Evolutionary conservation across 2,888 invertebrate species (phyloP), one percentile per base, ranked within the genome.

Genomic region (Erebia palarica): DNA sequence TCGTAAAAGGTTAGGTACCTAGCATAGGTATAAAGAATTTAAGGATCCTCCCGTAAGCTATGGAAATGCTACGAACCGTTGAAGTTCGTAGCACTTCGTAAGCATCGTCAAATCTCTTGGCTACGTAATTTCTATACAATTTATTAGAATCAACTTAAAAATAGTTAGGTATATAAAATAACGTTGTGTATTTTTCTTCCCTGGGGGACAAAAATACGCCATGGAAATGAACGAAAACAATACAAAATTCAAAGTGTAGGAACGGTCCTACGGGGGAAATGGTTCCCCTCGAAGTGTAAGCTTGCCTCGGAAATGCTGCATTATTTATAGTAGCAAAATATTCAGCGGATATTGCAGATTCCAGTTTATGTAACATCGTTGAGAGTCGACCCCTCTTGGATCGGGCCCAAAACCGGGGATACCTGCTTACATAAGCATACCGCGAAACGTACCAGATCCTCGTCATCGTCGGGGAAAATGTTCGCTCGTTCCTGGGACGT

Each of bases 381-480:
- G 58, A 70, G 53, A 53, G 10, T 18, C 18, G 55, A 72, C 72
- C 70, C 66, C 74, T 72, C 60, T 80, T 81, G 81, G 81, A 80
- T 66, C 74, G 63, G 71, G 58, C 77, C 81, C 81, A 81, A 80
- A 77, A 78, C 70, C 70, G 73, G 65, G 69, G 68, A 75, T 75
- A 75, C 69, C 73, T 72, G 73, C 79, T 80, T 81, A 82, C 81
- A 83, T 86, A 86, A 78, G 47, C 51, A 67, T 70, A 70, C 65
- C 72, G 64, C 74, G 73, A 74, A 69, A 77, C 91, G 85, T 78
- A 92, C 92, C 91, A 93, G 80, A 74, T 93, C 92, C 83, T 93
- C 92, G 77, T 92, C 91, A 75, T 91, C 90, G 77, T 92, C 92
- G 44, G 90, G 78, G 79, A 92, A 91, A 80, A 92, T 91, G 73